Evolutionary conservation across 2,797 vertebrate species (phyloP).

Genomic region (Toxotes lorentzi): DNA sequence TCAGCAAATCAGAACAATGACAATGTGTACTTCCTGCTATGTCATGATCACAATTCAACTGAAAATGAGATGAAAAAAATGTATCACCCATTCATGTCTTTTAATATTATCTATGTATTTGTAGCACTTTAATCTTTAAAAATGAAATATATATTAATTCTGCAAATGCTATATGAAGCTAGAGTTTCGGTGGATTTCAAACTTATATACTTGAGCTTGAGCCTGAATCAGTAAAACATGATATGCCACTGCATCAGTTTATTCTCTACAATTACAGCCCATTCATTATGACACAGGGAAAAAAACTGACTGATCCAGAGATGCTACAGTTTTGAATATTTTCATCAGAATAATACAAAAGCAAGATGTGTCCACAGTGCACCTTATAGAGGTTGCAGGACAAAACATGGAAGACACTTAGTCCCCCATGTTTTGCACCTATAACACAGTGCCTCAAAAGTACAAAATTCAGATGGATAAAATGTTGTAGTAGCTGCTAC

Average conservation of each 20-base stretch:
- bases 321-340: background rate
- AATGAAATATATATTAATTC: background rate
- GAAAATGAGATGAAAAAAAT: background rate
- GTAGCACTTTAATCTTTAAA: too few species aligned
- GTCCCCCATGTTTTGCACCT: background rate
- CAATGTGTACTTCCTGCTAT: background rate
- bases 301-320: background rate
- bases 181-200: background rate
- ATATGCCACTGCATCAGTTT: background rate
- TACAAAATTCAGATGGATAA: background rate
- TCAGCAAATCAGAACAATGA: background rate
- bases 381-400: background rate
- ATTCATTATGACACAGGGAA: slow-evolving; percentile 6
- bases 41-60: too few species aligned
- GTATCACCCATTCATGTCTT: too few species aligned
- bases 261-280: background rate
- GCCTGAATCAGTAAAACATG: background rate
- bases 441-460: background rate
- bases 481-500: background rate
- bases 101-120: too few species aligned
- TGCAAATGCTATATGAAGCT: background rate
- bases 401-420: background rate
- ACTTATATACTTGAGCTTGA: background rate
- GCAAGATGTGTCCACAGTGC: background rate
- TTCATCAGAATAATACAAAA: background rate